These are phyloP conservation scores for Microcaecilia unicolor DNA, from an alignment of 2,797 vertebrate genomes.

Conservation along the genomic window DNA sequence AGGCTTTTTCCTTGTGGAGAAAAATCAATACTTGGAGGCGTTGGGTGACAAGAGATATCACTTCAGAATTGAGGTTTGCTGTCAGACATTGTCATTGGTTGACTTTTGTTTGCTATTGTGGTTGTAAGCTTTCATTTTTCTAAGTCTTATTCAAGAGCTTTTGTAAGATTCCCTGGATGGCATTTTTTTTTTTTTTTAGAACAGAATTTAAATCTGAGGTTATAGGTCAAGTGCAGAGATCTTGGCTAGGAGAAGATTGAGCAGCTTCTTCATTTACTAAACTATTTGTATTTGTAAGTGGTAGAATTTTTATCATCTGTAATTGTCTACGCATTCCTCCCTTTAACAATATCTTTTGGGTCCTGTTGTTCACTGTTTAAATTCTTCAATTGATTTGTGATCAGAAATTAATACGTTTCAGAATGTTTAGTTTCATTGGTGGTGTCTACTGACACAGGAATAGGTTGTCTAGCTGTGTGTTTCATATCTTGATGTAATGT, in stretches of 20 bases:
- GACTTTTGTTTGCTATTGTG: conserved; percentile 89
- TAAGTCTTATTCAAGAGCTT: conserved; percentile 56
- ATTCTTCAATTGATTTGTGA: no score
- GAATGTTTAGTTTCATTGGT: no score
- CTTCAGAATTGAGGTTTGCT: conserved; percentile 90
- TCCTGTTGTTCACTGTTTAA: no score
- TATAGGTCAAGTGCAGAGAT: conserved; percentile 71
- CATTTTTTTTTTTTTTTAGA: conserved; percentile 56
- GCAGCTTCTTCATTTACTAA: conserved; percentile 43
- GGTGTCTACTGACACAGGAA: no score
- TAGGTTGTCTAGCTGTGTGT: no score
- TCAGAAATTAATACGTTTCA: no score
- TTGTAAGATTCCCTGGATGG: conserved; percentile 72
- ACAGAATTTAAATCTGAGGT: conserved; percentile 65
- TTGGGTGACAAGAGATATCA: conserved; percentile 76
- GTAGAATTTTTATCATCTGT: conserved; percentile 35
- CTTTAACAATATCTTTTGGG: no score
- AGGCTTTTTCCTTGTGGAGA: conserved; percentile 63
- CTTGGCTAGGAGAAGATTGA: conserved; percentile 42
- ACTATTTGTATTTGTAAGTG: conserved; percentile 50
- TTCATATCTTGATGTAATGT: no score
- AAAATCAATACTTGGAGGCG: conserved; percentile 87
- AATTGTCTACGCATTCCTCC: conserved; percentile 48
- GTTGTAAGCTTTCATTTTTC: conserved; percentile 93
- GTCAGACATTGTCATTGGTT: conserved; percentile 88